Percentiles rank a stretch among this genome's conserved stretches.
phyloP scores from a whole-genome alignment of 2,113 vertebrate species.

The Chionodraco myersi region DNA sequence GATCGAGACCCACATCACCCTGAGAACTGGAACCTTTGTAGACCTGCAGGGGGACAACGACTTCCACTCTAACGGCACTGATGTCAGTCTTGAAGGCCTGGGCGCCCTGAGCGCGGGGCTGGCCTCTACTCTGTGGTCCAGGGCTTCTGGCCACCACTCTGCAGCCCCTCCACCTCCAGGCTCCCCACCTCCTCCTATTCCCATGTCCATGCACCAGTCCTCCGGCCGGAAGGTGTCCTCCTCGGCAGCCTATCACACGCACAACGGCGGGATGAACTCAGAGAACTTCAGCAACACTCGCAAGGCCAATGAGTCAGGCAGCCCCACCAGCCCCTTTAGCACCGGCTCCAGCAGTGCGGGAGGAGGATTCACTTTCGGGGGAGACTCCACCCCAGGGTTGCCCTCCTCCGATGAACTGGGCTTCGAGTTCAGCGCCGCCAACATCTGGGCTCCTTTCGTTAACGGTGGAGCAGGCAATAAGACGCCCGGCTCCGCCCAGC shows the following conservation, averaged over 20 bases:
- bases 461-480: constrained; percentile 76
- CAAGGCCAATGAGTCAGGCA: constrained; percentile 83
- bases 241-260: constrained; percentile 75
- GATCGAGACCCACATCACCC: constrained; percentile 98
- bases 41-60: constrained; percentile 94
- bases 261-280: constrained; percentile 75
- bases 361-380: constrained; percentile 86
- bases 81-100: constrained; percentile 93
- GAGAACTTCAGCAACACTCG: constrained; percentile 85
- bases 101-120: constrained; percentile 82
- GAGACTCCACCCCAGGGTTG: constrained; percentile 72
- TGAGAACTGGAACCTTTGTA: constrained; percentile 93
- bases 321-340: constrained; percentile 88
- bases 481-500: constrained; percentile 70
- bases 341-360: constrained; percentile 81
- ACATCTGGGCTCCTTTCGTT: constrained; percentile 93
- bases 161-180: constrained; percentile 71
- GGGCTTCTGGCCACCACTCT: constrained; percentile 78
- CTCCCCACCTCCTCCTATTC: constrained; percentile 64
- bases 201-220: constrained; percentile 75
- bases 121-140: constrained; percentile 88
- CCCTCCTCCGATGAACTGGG: constrained; percentile 87
- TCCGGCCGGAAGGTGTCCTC: constrained; percentile 79
- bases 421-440: constrained; percentile 88
- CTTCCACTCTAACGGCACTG: constrained; percentile 97